Conservation (phyloP, 2,888 invertebrate genomes). For the Bimastos eiseni region DNA sequence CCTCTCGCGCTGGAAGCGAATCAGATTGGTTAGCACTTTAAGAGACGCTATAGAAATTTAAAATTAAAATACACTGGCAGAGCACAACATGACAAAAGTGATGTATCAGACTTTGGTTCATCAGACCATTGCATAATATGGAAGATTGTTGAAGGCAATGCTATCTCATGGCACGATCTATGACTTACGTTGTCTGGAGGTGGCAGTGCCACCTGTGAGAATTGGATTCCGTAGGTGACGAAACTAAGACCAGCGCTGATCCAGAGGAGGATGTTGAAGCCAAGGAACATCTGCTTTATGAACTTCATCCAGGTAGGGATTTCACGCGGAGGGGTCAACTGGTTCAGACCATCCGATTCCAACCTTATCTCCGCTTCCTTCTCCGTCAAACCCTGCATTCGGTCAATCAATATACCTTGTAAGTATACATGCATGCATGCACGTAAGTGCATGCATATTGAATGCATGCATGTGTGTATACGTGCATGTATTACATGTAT, state of each 20-base stretch:
- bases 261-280: neutral
- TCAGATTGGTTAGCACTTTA: too few relatives aligned
- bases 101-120: too few relatives aligned
- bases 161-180: too few relatives aligned
- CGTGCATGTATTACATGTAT: neutral
- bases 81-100: too few relatives aligned
- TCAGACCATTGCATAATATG: too few relatives aligned
- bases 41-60: too few relatives aligned
- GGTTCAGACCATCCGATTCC: neutral
- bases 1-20: too few relatives aligned
- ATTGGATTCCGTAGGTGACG: conserved; percentile 19
- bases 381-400: neutral
- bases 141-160: too few relatives aligned
- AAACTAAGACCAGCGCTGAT: conserved; percentile 17
- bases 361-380: neutral
- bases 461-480: neutral
- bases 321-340: conserved; percentile 7
- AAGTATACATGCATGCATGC: neutral
- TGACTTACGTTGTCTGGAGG: neutral
- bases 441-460: too few relatives aligned
- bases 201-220: neutral
- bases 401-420: neutral
- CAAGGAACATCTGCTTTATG: neutral
- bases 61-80: too few relatives aligned
- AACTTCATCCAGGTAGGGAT: neutral